These are phyloP conservation scores for Platycercus adscitus DNA, from an alignment of 2,113 vertebrate species.

Conservation along the genomic window DNA sequence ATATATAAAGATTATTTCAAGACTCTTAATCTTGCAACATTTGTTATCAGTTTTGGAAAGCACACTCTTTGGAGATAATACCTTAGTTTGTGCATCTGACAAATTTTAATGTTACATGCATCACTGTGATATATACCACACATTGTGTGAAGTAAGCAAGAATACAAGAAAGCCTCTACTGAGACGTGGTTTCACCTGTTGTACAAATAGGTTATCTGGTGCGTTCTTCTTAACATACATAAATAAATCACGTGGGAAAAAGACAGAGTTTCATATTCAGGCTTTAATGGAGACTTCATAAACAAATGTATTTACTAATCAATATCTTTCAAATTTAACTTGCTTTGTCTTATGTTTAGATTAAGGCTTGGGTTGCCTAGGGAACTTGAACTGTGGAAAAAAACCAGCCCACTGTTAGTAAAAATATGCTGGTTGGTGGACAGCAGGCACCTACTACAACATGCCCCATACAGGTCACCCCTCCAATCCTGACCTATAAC, in stretches of 20 bases:
- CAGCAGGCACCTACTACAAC: background rate
- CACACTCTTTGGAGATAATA: background rate
- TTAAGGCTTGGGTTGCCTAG: background rate
- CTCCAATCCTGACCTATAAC: background rate
- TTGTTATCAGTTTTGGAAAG: background rate
- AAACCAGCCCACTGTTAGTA: rapidly evolving
- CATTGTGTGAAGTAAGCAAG: background rate
- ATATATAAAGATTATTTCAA: background rate
- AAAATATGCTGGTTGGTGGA: background rate
- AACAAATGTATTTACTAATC: background rate
- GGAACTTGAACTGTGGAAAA: background rate
- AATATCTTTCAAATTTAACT: background rate
- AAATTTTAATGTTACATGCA: background rate
- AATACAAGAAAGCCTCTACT: background rate
- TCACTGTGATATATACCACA: no score
- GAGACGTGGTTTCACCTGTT: background rate
- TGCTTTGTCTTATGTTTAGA: background rate
- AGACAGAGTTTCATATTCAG: background rate
- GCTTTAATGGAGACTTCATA: background rate
- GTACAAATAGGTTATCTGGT: background rate
- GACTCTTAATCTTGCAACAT: background rate
- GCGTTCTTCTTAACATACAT: background rate
- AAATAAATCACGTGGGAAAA: background rate
- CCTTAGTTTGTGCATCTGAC: background rate
- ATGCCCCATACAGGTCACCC: background rate